These are phyloP conservation scores for Rapana venosa DNA, from an alignment of 2,888 invertebrate species.

Conservation along the genomic window DNA sequence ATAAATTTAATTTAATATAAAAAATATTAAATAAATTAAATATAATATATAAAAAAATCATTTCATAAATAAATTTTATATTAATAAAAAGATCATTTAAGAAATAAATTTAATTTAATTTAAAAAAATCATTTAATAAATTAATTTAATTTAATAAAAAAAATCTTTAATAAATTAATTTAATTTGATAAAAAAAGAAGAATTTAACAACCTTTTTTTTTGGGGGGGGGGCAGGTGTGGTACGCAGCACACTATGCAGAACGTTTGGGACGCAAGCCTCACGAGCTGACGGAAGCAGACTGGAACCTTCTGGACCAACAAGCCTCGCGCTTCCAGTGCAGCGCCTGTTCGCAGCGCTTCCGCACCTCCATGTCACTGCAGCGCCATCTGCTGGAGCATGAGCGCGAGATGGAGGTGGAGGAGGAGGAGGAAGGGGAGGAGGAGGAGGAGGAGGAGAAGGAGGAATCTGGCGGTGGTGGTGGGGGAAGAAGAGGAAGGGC, in stretches of 20 bases:
- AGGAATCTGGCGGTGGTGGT: constrained; percentile 5
- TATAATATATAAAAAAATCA: too few relatives aligned
- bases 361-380: constrained; percentile 82
- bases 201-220: too few relatives aligned
- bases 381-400: constrained; percentile 80
- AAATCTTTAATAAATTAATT: too few relatives aligned
- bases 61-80: too few relatives aligned
- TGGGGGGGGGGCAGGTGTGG: constrained; percentile 84
- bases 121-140: too few relatives aligned
- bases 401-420: constrained; percentile 44
- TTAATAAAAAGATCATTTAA: too few relatives aligned
- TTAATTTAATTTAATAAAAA: too few relatives aligned
- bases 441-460: constrained; percentile 30
- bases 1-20: too few relatives aligned
- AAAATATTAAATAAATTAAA: too few relatives aligned
- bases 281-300: constrained; percentile 69
- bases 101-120: too few relatives aligned
- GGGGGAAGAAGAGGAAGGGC: constrained; percentile 35
- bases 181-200: too few relatives aligned
- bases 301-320: constrained; percentile 65
- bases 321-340: constrained; percentile 82
- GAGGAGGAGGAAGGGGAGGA: constrained; percentile 41
- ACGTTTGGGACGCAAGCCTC: constrained; percentile 79
- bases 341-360: constrained; percentile 83
- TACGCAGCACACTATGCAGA: constrained; percentile 85